Base-by-base conservation (phyloP, 2,113 vertebrate species). In the Hucho hucho region DNA sequence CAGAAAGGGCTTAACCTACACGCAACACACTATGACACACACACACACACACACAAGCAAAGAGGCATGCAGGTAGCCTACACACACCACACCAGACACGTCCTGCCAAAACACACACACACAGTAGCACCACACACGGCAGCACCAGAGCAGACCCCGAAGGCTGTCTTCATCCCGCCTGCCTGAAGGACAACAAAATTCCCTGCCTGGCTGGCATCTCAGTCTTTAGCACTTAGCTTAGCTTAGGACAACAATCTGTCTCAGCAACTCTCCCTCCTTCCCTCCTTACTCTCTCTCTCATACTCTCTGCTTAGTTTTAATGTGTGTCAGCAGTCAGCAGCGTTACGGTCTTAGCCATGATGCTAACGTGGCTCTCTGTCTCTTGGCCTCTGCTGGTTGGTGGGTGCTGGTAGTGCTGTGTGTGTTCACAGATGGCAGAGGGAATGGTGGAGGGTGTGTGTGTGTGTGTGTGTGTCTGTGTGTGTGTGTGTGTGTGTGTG, bases 331-430 rank as follows among this genome's bases (percentile, higher is more conserved):
- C 88, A 90, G 78, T 88, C 83, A 85, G 79, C 73, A 1, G 65
- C 80, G 72, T 85, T 77, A 79, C 68, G 37, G 84, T 88, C 87
- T 88, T 74, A 75, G 82, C 80, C 59, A 86, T 83, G 84, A 87
- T 89, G 88, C 84, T 88, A 89, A 89, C 86, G 84, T 87, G 81
- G 89, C 87, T 84, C 79, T 87, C 86, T 87, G 84, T 88, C 79
- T 82, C 80, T 83, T 81, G 84, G 83, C 83, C 77, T 83, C 83
- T 73, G 20, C 83, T 78, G 77, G 77, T 73, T 83, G 43, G 77
- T 56, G 69, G 26, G 79, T 25, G 24, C n/a, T 58, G 25, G 18
- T 4, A 14, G 26, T 73, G 16, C 69, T 70, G 72, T 80, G 26
- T 73, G 66, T 63, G 37, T 71, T 68, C 89, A 91, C 91, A 91